Evolutionary conservation across 2,888 invertebrate genomes (phyloP).

Genomic region (Hydraecia micacea): DNA sequence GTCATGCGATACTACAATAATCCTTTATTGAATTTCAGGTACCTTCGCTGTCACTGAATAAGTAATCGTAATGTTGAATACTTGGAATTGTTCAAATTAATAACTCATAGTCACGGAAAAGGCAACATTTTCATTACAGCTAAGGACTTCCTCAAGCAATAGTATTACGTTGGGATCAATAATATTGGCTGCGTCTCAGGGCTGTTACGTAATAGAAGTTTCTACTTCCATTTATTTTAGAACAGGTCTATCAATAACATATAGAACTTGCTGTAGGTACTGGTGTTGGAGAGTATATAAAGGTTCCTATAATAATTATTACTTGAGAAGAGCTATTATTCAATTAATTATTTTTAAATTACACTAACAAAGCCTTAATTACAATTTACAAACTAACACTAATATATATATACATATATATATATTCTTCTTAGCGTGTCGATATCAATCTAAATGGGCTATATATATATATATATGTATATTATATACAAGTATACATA

Average conservation of each 20-base stretch:
- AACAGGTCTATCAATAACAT: slow-evolving; percentile 20
- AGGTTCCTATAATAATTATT: not conserved
- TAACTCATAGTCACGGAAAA: slow-evolving; percentile 73
- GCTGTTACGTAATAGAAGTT: slow-evolving; percentile 49
- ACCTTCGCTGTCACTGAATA: slow-evolving; percentile 44
- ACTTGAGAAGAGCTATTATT: no score
- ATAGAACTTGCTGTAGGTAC: slow-evolving; percentile 14
- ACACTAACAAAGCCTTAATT: no score
- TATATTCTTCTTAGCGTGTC: no score
- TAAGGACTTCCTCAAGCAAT: slow-evolving; percentile 64
- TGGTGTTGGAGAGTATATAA: slow-evolving; percentile 2
- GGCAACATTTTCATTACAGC: slow-evolving; percentile 68
- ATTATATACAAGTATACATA: no score
- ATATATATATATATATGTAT: no score
- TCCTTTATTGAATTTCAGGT: slow-evolving; percentile 44
- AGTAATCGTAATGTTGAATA: slow-evolving; percentile 46
- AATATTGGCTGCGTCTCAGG: slow-evolving; percentile 52
- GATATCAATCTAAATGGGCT: no score
- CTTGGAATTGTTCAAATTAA: slow-evolving; percentile 66
- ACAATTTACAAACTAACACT: no score
- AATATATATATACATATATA: no score
- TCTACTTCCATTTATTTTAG: slow-evolving; percentile 53
- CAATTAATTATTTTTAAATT: no score
- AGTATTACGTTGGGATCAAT: slow-evolving; percentile 59
- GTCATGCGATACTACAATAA: slow-evolving; percentile 54